Evolutionary conservation across 2,113 vertebrate species (phyloP).

Genomic region (Anguilla rostrata): DNA sequence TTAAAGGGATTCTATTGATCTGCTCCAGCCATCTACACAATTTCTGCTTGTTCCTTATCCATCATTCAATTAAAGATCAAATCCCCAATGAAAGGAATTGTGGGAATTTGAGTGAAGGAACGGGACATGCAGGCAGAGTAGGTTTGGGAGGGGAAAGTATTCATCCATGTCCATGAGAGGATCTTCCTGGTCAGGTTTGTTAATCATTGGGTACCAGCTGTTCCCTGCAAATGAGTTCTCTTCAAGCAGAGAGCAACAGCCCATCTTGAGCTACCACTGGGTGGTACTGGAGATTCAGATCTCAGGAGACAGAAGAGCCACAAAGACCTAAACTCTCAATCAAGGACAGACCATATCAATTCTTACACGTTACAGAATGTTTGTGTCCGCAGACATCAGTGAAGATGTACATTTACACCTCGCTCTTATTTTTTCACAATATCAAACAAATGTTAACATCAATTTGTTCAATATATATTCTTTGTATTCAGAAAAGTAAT

Average conservation of each 20-base stretch:
- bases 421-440: neutral
- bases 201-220: neutral
- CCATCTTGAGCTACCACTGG: neutral
- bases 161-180: neutral
- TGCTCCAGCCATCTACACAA: neutral
- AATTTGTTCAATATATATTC: slow-evolving; percentile 46
- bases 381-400: neutral
- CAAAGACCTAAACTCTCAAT: neutral
- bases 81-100: neutral
- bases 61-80: neutral
- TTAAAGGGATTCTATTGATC: slow-evolving; percentile 38
- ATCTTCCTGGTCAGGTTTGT: neutral
- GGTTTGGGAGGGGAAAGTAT: too few relatives aligned
- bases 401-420: slow-evolving; percentile 24
- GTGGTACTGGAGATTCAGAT: neutral
- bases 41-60: neutral
- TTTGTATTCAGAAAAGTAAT: slow-evolving; percentile 31
- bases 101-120: neutral
- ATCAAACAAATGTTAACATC: slow-evolving; percentile 33
- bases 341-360: neutral
- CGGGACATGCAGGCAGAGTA: too few relatives aligned
- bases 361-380: neutral
- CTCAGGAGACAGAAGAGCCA: neutral
- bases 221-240: neutral
- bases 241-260: neutral